These are phyloP conservation scores for Torymus aiolomorphi DNA, from an alignment of 2,888 invertebrate species.

Conservation along the genomic window DNA sequence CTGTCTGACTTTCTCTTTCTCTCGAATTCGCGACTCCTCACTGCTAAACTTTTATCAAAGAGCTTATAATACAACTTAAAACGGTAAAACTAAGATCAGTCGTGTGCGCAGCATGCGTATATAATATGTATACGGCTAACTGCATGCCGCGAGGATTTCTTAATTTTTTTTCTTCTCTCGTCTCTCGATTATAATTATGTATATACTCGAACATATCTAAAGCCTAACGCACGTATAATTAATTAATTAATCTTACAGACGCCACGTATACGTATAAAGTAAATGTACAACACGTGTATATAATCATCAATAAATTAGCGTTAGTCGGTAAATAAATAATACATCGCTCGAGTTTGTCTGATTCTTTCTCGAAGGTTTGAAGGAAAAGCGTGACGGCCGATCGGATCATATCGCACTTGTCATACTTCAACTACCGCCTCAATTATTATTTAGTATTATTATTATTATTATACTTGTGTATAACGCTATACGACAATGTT, in stretches of 20 bases:
- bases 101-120: conserved; percentile 37
- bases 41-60: conserved; percentile 39
- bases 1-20: too few relatives aligned
- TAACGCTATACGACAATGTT: background rate
- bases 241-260: conserved; percentile 30
- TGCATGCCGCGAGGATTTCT: background rate
- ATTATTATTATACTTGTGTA: too few relatives aligned
- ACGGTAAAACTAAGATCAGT: conserved; percentile 47
- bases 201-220: conserved; percentile 36
- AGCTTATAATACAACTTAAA: conserved; percentile 47
- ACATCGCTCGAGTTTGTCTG: conserved; percentile 1
- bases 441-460: too few relatives aligned
- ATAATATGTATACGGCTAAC: conserved; percentile 1
- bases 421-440: too few relatives aligned
- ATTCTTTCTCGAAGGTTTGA: conserved; percentile 21
- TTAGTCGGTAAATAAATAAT: conserved; percentile 41
- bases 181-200: too few relatives aligned
- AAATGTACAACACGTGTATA: conserved; percentile 36
- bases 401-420: too few relatives aligned
- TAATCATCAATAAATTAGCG: conserved; percentile 45
- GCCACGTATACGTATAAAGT: conserved; percentile 16
- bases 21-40: conserved; percentile 19
- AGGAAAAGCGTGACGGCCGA: background rate
- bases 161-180: background rate
- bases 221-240: conserved; percentile 3